Percentiles rank a stretch among this genome's conserved stretches.
Evolutionary conservation across 2,888 invertebrate genomes (phyloP).

Genomic region (Enchytraeus crypticus): DNA sequence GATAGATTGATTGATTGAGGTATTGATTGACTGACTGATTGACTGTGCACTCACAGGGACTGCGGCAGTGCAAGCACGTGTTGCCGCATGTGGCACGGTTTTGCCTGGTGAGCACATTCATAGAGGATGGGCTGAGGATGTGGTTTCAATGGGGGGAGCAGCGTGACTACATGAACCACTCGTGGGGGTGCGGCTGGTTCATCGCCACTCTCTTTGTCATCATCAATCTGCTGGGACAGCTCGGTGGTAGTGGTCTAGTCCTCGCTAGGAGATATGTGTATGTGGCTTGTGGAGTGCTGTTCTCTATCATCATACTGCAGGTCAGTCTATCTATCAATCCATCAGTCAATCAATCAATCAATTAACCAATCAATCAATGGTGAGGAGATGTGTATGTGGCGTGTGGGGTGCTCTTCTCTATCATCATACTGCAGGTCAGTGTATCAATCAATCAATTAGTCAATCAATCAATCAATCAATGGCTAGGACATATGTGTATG

Average conservation of each 20-base stretch:
- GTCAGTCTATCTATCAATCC: too few relatives aligned
- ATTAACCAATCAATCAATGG: too few relatives aligned
- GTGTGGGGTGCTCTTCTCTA: conserved; percentile 76
- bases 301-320: conserved; percentile 92
- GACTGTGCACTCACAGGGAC: conserved; percentile 65
- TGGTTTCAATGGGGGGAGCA: conserved; percentile 98
- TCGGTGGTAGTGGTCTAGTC: conserved; percentile 94
- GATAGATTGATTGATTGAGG: too few relatives aligned
- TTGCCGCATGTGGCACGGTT: conserved; percentile 89
- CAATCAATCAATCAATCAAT: too few relatives aligned
- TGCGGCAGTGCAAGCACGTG: conserved; percentile 76
- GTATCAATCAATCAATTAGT: too few relatives aligned
- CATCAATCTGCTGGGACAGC: conserved; percentile 86
- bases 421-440: conserved; percentile 78
- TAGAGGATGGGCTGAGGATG: conserved; percentile 98
- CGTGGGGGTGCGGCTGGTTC: conserved; percentile 91
- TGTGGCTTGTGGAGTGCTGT: conserved; percentile 64
- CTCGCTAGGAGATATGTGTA: conserved; percentile 81
- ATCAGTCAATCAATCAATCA: too few relatives aligned
- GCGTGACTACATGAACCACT: conserved; percentile 83
- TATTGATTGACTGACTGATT: neutral
- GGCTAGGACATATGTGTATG: conserved; percentile 74
- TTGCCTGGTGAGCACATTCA: conserved; percentile 94
- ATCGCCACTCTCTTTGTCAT: conserved; percentile 89
- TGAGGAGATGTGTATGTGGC: conserved; percentile 72